Evolutionary conservation across 2,113 vertebrate species (phyloP).

Genomic region (Eonycteris spelaea): DNA sequence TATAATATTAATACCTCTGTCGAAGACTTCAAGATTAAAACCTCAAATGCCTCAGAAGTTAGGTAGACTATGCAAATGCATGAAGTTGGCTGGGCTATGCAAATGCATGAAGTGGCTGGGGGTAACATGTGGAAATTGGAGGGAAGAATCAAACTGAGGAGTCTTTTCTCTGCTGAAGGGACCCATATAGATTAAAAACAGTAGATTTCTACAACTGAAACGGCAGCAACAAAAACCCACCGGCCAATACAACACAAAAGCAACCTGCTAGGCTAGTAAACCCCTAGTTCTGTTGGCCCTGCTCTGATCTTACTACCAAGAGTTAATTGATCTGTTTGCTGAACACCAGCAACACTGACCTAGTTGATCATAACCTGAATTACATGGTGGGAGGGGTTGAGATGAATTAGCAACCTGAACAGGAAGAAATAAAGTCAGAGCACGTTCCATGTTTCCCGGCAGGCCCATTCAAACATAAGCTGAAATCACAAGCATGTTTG

Average conservation of each 20-base stretch:
- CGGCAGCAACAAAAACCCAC: neutral
- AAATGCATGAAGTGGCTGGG: too few species aligned
- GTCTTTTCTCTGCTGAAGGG: neutral
- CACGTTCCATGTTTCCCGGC: neutral
- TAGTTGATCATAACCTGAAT: neutral
- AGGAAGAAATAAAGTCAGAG: neutral
- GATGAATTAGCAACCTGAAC: neutral
- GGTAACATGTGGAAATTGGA: neutral
- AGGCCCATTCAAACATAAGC: neutral
- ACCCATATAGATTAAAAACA: neutral
- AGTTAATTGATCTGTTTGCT: neutral
- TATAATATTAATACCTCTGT: neutral
- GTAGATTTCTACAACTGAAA: neutral
- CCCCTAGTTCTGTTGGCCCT: too few species aligned
- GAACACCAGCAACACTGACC: neutral
- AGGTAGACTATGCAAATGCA: neutral
- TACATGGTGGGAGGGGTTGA: neutral
- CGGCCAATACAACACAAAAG: neutral
- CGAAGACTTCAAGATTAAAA: neutral
- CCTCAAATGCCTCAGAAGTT: neutral
- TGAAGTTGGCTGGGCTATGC: accelerated
- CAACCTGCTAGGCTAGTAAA: neutral
- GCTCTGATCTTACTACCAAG: neutral
- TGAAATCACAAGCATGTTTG: neutral
- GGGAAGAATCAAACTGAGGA: neutral